Conservation (phyloP, 2,888 invertebrate genomes). For the Coenonympha arcania region DNA sequence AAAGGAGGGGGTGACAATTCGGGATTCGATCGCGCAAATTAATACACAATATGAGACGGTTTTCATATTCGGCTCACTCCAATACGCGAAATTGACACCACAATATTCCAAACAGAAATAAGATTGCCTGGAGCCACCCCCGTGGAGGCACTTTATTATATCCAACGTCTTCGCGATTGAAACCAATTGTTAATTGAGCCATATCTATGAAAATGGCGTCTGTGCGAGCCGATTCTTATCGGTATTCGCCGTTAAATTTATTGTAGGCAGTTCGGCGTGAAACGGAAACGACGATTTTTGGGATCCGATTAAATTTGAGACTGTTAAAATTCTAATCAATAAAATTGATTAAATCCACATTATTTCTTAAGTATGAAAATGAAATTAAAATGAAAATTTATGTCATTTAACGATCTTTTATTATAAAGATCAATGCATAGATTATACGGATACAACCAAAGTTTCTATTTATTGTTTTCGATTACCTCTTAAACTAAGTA, state of each 20-base stretch:
- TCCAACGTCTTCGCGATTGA: conserved; percentile 72
- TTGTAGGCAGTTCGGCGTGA: conserved; percentile 50
- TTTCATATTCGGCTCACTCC: conserved; percentile 62
- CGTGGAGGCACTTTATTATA: conserved; percentile 66
- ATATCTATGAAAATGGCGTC: conserved; percentile 73
- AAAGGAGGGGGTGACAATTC: conserved; percentile 33
- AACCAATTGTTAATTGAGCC: conserved; percentile 75
- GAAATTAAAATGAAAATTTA: no score
- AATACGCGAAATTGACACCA: conserved; percentile 74
- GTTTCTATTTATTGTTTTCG: no score
- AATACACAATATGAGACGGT: conserved; percentile 59
- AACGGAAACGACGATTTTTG: conserved; percentile 46
- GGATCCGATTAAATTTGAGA: conserved; percentile 42
- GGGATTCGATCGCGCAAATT: conserved; percentile 47
- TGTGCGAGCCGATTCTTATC: conserved; percentile 68
- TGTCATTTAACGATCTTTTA: no score
- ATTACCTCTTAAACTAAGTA: no score
- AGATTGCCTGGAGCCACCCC: conserved; percentile 62
- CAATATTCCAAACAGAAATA: conserved; percentile 75
- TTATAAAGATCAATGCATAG: no score
- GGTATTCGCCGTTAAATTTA: conserved; percentile 69
- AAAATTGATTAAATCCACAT: conserved; percentile 2
- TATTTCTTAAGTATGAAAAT: no score
- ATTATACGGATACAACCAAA: no score
- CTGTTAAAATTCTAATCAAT: conserved; percentile 29